Base-by-base conservation (phyloP, 2,888 invertebrate species). In the Erynnis tages region DNA sequence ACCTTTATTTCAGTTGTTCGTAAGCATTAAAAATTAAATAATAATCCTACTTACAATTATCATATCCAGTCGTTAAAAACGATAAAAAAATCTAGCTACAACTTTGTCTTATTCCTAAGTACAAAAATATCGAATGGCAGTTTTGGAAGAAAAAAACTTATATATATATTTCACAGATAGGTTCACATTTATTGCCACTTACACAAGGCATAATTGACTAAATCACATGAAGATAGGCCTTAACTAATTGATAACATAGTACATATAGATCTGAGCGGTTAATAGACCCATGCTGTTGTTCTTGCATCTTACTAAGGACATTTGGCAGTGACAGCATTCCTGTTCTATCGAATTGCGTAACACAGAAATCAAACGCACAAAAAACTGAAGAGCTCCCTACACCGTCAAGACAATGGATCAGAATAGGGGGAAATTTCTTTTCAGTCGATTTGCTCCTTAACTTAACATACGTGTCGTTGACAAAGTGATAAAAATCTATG, bases 261-360 rank as follows among this genome's bases (percentile, higher is more conserved):
- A 43, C 21, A 21, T 25, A 17, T 44, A 44, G 44, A 44, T 44
- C 44, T 44, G 44, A 44, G 44, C 19, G 8, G 10, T 43, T 43
- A 43, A 43, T 29, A 43, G 43, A 29, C 43, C 43, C 43, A 43
- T 30, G 44, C 44, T 44, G 1, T 44, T 30, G 44, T 17, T 44
- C 19, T 44, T 30, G 44, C 44, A 44, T 44, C 10, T 30, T 44
- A 17, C 10, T 44, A 44, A 44, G 29, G 7, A 44, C 44, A 44
- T 44, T 44, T 44, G 30, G 44, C 44, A 44, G 44, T 44, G 44
- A 30, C 19, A 44, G 30, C 30, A 17, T n/a, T n/a, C n/a, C n/a
- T n/a, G n/a, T n/a, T n/a, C n/a, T n/a, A n/a, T n/a, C n/a, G n/a
- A n/a, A n/a, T n/a, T n/a, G n/a, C n/a, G n/a, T n/a, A n/a, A n/a